Evolutionary conservation across 2,797 vertebrate genomes (phyloP).

Genomic region (Thunnus albacares): DNA sequence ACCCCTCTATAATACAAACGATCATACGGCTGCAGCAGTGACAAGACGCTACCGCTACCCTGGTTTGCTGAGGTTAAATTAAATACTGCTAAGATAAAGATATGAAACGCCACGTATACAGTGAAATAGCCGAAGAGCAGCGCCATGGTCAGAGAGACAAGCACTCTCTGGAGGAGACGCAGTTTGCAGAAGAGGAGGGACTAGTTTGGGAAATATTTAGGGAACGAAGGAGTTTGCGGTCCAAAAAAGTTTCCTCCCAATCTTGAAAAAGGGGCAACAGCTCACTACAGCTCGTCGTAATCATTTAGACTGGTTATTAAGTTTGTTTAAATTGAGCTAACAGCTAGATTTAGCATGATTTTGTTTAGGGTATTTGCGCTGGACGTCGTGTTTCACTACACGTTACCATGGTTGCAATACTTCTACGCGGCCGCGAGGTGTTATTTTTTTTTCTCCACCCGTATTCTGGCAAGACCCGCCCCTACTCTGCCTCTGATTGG

Average conservation of each 20-base stretch:
- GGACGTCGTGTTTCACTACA: rapidly evolving
- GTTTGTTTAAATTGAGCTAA: neutral
- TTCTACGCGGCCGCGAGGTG: neutral
- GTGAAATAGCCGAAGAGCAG: slow-evolving; percentile 37
- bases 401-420: slow-evolving; percentile 11
- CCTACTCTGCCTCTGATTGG: too few relatives aligned
- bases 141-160: slow-evolving; percentile 80
- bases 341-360: neutral
- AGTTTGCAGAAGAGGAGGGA: slow-evolving; percentile 60
- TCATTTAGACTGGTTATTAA: rapidly evolving
- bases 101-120: slow-evolving; percentile 87
- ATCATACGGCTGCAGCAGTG: slow-evolving; percentile 88
- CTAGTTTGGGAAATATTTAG: slow-evolving; percentile 38
- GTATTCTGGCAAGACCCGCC: too few relatives aligned
- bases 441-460: too few relatives aligned
- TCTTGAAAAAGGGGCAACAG: neutral
- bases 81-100: slow-evolving; percentile 32
- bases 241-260: slow-evolving; percentile 43
- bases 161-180: slow-evolving; percentile 23
- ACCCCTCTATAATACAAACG: slow-evolving; percentile 92
- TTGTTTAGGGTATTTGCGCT: neutral
- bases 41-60: slow-evolving; percentile 43
- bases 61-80: slow-evolving; percentile 23
- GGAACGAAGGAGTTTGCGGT: slow-evolving; percentile 5
- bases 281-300: neutral